These are phyloP conservation scores for Clostera curtula DNA, from an alignment of 2,888 invertebrate genomes.

Conservation along the genomic window DNA sequence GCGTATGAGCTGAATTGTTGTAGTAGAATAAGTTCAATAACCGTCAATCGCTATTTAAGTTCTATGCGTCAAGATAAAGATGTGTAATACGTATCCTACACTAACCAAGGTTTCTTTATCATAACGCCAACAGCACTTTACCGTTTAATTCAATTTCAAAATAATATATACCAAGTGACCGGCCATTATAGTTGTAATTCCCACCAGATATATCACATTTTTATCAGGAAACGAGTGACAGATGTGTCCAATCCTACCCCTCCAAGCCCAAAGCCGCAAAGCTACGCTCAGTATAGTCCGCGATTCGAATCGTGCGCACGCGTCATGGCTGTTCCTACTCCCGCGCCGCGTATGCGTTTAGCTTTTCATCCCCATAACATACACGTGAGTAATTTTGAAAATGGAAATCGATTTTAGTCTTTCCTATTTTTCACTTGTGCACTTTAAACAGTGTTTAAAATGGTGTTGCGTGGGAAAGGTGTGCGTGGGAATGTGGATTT, in stretches of 20 bases:
- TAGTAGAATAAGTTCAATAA: no score
- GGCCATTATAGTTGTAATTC: no score
- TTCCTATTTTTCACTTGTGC: slow-evolving; percentile 7
- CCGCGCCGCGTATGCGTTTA: slow-evolving; percentile 56
- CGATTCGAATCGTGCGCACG: slow-evolving; percentile 37
- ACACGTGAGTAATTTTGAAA: slow-evolving; percentile 46
- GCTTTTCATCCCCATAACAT: slow-evolving; percentile 64
- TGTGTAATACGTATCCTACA: no score
- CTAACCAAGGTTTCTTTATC: no score
- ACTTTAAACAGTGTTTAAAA: slow-evolving; percentile 5
- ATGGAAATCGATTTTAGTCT: not conserved
- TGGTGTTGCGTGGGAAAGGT: slow-evolving; percentile 20
- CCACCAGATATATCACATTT: slow-evolving; percentile 10
- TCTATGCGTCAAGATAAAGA: no score
- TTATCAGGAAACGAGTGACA: slow-evolving; percentile 23
- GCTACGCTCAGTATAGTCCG: slow-evolving; percentile 19
- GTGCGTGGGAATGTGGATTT: slow-evolving; percentile 54
- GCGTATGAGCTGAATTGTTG: no score
- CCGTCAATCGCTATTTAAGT: no score
- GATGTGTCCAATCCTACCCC: slow-evolving; percentile 13
- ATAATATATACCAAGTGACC: no score
- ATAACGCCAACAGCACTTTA: no score
- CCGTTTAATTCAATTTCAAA: no score
- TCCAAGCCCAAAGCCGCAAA: slow-evolving; percentile 1
- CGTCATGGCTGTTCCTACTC: slow-evolving; percentile 46